Base-by-base conservation (phyloP, 2,113 vertebrate species). In the Sakesphorus luctuosus region DNA sequence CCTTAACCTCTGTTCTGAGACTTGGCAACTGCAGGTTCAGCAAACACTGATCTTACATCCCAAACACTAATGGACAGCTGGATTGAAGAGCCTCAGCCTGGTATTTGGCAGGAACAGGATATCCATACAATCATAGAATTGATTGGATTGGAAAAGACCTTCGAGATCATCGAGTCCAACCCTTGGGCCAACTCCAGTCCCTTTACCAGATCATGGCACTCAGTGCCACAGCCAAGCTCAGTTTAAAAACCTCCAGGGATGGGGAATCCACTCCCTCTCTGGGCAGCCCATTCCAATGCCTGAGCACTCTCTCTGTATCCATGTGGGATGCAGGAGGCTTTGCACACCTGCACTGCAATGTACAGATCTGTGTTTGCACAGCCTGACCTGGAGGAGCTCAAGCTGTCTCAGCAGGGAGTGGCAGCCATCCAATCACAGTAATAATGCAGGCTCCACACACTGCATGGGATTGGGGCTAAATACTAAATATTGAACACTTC, bases 351-450 rank as follows among this genome's bases (percentile, higher is more conserved):
- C 71, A 24, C 53, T 26, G 75, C 47, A n/a, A 16, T 0, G 19
- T 36, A 8, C 84, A 80, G 68, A 40, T 24, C 56, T 56, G 4
- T 1, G 31, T 11, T 44, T 11, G 8, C 18, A 28, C 38, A n/a
- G 43, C 43, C 11, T 17, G 18, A 52, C 11, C 59, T 6, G 13
- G 33, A 63, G 35, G n/a, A 92, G 63, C 72, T 59, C 63, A 2
- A 15, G 29, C 49, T 3, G 16, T 13, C 61, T 28, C 10, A 8
- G 6, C 0, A 13, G 59, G 75, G 90, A 94, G 61, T 0, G 2
- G 87, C 47, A 78, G 56, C 47, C 43, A 63, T 26, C 20, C 46
- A 43, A 5, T 18, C 84, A 36, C 0, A 0, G 35, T 11, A 38
- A 52, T 0, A 38, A 52, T 0, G 0, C 79, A 76, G 53, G 58